Evolutionary conservation across 2,888 invertebrate genomes (phyloP), one percentile per base, ranked within the genome.

Genomic region (Bombylius discolor): DNA sequence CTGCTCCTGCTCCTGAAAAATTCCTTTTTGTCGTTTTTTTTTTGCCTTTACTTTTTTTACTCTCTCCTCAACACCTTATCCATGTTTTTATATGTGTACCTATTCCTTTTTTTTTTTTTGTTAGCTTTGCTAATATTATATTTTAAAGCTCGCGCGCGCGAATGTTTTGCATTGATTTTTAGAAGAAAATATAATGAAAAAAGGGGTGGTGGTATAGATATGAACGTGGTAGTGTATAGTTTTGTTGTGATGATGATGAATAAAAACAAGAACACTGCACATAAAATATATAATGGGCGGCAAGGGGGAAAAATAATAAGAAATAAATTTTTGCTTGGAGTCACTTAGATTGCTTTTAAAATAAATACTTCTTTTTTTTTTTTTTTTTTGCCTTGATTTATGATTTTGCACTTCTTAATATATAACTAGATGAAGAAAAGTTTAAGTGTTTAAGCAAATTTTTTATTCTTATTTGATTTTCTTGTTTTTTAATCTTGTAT

Each of bases 131-230:
- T 48, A 49, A 51, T 55, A 42, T 42, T 11, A 42, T 11, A 11
- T 57, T 61, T 62, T 62, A 60, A 60, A 62, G 64, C 60, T 63
- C 62, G 62, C 62, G 62, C 59, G 56, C 63, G 63, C 60, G 58
- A 61, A 60, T 59, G 59, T 62, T 64, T 54, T 57, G 57, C 64
- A 64, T 64, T 63, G 64, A 64, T 65, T 65, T 65, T 64, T 64
- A 45, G 49, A 52, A 49, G 49, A 49, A 47, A 11, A 42, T 11
- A 42, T 11, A 11, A 42, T 11, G 39, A 42, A 42, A 42, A 42
- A 11, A 11, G 39, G 39, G 11, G 39, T 4, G 39, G 23, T 23
- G 3, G 23, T 23, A 23, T 23, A 23, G 23, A 23, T 23, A 23
- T 23, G 3, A 23, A 23, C 23, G 3, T 23, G 23, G 23, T 23